Evolutionary conservation across 2,888 invertebrate species (phyloP).

Genomic region (Cephalotes varians): DNA sequence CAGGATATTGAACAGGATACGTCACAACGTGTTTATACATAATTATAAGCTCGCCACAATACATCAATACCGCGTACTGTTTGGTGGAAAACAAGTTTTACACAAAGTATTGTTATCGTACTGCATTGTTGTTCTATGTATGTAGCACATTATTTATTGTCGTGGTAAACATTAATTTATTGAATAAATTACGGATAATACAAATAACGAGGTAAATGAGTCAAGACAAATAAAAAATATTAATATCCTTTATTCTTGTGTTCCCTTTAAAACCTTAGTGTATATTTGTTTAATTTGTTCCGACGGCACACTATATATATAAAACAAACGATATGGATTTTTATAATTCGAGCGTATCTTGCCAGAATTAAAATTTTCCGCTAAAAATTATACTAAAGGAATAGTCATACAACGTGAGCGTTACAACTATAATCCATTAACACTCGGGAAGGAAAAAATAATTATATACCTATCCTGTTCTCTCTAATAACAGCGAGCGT

Average conservation of each 20-base stretch:
- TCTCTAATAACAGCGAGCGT: conserved; percentile 13
- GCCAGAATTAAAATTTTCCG: conserved; percentile 40
- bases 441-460: not conserved
- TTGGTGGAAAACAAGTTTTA: conserved; percentile 8
- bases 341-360: conserved; percentile 34
- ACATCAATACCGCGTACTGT: not conserved
- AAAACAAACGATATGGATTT: conserved; percentile 62
- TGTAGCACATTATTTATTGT: conserved; percentile 35
- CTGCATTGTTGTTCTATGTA: not conserved
- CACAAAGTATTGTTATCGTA: conserved; percentile 1
- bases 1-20: not conserved
- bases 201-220: not conserved
- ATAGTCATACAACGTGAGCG: conserved; percentile 38
- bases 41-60: not conserved
- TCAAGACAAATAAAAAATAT: conserved; percentile 64
- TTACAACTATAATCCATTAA: conserved; percentile 31
- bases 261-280: conserved; percentile 43
- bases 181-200: conserved; percentile 26
- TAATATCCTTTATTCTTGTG: conserved; percentile 64
- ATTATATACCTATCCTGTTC: not conserved
- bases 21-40: not conserved
- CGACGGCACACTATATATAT: conserved; percentile 63
- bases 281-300: conserved; percentile 59
- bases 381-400: conserved; percentile 15
- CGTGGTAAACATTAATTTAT: conserved; percentile 34